These are phyloP conservation scores for Tragelaphus eurycerus DNA, from an alignment of 2,797 vertebrate species.

Conservation along the genomic window DNA sequence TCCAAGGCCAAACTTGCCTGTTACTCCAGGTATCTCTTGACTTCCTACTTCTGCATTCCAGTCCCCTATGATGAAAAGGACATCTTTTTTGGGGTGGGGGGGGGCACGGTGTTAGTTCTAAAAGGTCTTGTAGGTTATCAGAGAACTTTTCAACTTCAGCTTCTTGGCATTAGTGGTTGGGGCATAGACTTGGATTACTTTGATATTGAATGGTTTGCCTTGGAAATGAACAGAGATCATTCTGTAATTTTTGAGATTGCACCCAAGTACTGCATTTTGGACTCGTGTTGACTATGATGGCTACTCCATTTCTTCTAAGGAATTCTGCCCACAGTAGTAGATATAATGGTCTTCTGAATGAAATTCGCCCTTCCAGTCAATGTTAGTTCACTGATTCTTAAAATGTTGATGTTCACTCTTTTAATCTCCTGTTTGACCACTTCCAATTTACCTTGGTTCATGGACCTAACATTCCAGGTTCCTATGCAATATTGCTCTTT, in stretches of 20 bases:
- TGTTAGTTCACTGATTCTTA: background rate
- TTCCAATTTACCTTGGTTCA: background rate
- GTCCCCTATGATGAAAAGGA: background rate
- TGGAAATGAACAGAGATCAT: no score
- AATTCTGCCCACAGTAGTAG: background rate
- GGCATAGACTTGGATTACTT: no score
- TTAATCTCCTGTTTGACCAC: background rate
- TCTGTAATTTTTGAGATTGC: background rate
- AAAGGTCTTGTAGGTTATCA: no score
- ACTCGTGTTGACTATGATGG: background rate
- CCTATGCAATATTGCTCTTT: background rate
- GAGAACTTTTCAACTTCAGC: no score
- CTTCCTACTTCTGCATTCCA: background rate
- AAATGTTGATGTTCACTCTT: background rate
- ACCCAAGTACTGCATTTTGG: background rate
- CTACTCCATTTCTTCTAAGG: background rate
- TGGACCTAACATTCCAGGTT: background rate
- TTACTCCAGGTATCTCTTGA: background rate
- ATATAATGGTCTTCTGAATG: background rate
- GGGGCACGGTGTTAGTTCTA: no score
- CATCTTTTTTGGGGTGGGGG: no score
- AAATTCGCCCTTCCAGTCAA: background rate
- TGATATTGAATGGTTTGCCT: no score
- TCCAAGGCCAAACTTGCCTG: background rate
- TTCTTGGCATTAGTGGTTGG: no score